phyloP scores from a whole-genome alignment of 1,140 invertebrate species.

The Octopus sinensis region DNA sequence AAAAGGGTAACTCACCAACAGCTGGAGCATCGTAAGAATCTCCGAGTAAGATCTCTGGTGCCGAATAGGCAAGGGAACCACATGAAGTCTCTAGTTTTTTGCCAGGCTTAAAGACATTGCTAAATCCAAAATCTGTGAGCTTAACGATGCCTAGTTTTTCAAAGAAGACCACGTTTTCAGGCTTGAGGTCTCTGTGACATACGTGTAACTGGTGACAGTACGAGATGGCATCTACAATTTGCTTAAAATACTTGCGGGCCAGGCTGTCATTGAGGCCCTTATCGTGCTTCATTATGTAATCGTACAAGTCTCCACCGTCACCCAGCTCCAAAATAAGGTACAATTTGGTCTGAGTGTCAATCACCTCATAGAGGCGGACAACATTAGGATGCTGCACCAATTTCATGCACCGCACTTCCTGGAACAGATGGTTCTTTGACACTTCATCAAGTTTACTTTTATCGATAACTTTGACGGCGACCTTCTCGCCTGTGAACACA shows the following conservation, averaged over 20 bases:
- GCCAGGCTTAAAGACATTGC: conserved; percentile 88
- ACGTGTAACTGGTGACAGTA: conserved; percentile 96
- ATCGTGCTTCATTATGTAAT: conserved; percentile 96
- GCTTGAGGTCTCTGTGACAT: conserved; percentile 93
- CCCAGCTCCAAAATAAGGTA: conserved; percentile 90
- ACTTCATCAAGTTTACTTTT: conserved; percentile 96
- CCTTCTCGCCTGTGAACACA: conserved; percentile 99
- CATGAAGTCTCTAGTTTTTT: conserved; percentile 98
- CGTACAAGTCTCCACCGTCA: conserved; percentile 98
- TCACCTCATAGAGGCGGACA: conserved; percentile 96
- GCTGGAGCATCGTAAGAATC: conserved; percentile 74
- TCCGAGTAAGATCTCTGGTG: conserved; percentile 96
- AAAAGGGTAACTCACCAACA: conserved; percentile 68
- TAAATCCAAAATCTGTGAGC: conserved; percentile 99
- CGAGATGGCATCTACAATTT: conserved; percentile 94
- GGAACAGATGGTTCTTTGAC: conserved; percentile 93
- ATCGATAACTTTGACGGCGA: conserved; percentile 85
- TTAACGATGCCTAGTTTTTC: conserved; percentile 96
- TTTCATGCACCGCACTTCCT: conserved; percentile 96
- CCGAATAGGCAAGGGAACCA: conserved; percentile 98
- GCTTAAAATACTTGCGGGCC: conserved; percentile 87
- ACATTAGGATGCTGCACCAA: conserved; percentile 98
- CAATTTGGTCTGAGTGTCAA: conserved; percentile 79
- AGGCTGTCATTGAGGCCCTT: conserved; percentile 66
- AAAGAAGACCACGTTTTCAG: conserved; percentile 99